Evolutionary conservation across 2,113 vertebrate species (phyloP).

Genomic region (Sinosuthora webbiana): DNA sequence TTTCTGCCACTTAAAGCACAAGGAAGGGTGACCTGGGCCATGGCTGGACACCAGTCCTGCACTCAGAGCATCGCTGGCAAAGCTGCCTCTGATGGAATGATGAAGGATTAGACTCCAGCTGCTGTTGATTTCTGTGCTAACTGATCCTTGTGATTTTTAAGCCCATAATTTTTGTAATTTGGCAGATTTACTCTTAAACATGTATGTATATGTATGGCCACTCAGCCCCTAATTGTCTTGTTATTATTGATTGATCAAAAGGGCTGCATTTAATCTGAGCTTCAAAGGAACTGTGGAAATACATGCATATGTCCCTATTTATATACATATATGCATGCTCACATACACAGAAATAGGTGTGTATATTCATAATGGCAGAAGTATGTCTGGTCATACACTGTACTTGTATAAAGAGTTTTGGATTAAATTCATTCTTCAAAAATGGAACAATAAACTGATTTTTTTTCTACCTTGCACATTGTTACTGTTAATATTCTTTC

Average conservation of each 20-base stretch:
- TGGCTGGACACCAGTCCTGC: not conserved
- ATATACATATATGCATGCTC: not conserved
- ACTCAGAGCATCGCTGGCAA: not conserved
- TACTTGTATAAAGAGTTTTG: not conserved
- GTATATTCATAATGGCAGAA: not conserved
- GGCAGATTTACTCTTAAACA: not conserved
- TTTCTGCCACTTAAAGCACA: not conserved
- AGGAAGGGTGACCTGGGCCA: not conserved
- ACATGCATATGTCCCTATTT: not conserved
- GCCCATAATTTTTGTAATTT: not conserved
- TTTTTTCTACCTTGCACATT: not conserved
- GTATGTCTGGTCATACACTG: not conserved
- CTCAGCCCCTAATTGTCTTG: not conserved
- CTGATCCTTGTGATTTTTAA: not conserved
- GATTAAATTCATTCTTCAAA: not conserved
- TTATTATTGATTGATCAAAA: not conserved
- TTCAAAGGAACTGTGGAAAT: not conserved
- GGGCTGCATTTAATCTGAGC: not conserved
- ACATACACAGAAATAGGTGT: not conserved
- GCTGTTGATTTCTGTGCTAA: not conserved
- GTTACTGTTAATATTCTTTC: not conserved
- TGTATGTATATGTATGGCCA: fast-evolving
- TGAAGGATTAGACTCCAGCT: not conserved
- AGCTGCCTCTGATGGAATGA: not conserved
- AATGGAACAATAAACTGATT: not conserved